Evolutionary conservation across 1,140 invertebrate species (phyloP), one percentile per base, ranked within the genome.

Genomic region (Stegodyphus mimosarum): DNA sequence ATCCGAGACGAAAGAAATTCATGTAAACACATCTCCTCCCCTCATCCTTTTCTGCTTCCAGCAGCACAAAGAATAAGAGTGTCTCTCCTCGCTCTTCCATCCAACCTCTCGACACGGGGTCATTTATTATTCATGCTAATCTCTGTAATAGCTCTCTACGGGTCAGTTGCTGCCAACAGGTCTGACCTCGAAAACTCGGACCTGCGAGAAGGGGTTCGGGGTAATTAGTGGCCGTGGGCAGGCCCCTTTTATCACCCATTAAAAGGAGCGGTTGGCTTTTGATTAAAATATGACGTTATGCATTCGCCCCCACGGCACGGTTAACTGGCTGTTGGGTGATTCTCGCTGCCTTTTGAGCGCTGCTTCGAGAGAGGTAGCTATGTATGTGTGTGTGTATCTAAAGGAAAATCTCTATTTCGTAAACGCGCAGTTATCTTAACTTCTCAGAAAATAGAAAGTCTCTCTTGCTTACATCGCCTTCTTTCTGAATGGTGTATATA

Each of bases 51-150:
- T 15, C 51, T 11, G 10, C n/a, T 7, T 11, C 33, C n/a, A n/a
- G 70, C 11, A 51, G 17, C 17, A 63, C 15, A 53, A 53, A 75
- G 73, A 75, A 74, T 11, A 48, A n/a, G n/a, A 18, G 9, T 33
- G 13, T 10, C 33, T 6, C 66, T 18, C 13, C 67, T 48, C 33
- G 52, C 17, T 72, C 64, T 67, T 67, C 69, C 55, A 70, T 50
- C 15, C 49, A n/a, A 51, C 77, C 77, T 69, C 77, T 71, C 67
- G 50, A 66, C 52, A 60, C 52, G 17, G 10, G 70, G 81, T 49
- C 81, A 76, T 84, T 84, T 84, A 84, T 84, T 84, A 84, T 84
- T 84, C 81, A 84, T 76, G 81, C 81, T 84, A 84, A 84, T 84
- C 73, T 75, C 80, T 83, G 80, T 83, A 74, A 83, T 74, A 52